Conservation (phyloP, 2,888 invertebrate genomes). For the Heliothis peltigera region DNA sequence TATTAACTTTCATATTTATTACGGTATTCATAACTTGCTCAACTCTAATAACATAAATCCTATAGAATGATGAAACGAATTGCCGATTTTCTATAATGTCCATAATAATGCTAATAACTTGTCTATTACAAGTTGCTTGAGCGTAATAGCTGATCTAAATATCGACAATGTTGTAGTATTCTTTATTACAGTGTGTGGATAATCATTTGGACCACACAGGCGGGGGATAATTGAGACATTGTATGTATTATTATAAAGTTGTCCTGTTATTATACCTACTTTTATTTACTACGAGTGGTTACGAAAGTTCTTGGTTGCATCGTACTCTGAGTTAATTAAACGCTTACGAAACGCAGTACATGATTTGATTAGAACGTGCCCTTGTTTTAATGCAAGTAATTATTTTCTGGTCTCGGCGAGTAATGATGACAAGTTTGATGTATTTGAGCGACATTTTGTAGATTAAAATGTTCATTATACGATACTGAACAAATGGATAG, state of each 20-base stretch:
- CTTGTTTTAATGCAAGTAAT: constrained; percentile 80
- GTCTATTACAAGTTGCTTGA: constrained; percentile 84
- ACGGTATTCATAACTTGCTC: constrained; percentile 48
- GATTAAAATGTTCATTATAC: constrained; percentile 65
- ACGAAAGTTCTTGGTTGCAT: constrained; percentile 68
- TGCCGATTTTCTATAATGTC: constrained; percentile 79
- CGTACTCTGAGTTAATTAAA: constrained; percentile 68
- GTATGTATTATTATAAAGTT: constrained; percentile 77
- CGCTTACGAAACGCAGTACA: constrained; percentile 67
- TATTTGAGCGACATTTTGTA: constrained; percentile 68
- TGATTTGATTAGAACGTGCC: constrained; percentile 74
- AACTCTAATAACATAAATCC: constrained; percentile 62
- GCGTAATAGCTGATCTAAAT: constrained; percentile 85
- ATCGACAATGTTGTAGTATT: constrained; percentile 82
- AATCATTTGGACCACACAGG: constrained; percentile 86
- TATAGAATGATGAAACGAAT: constrained; percentile 76
- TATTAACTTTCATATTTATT: constrained; percentile 60
- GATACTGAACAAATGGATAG: constrained; percentile 47
- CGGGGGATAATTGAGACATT: constrained; percentile 84
- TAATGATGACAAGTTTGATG: constrained; percentile 72
- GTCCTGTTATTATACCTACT: constrained; percentile 72
- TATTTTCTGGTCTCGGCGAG: constrained; percentile 74
- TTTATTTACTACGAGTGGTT: constrained; percentile 63
- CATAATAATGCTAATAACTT: constrained; percentile 83
- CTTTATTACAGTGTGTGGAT: constrained; percentile 78